Conservation (phyloP, 2,888 invertebrate genomes). For the Apoda limacodes region DNA sequence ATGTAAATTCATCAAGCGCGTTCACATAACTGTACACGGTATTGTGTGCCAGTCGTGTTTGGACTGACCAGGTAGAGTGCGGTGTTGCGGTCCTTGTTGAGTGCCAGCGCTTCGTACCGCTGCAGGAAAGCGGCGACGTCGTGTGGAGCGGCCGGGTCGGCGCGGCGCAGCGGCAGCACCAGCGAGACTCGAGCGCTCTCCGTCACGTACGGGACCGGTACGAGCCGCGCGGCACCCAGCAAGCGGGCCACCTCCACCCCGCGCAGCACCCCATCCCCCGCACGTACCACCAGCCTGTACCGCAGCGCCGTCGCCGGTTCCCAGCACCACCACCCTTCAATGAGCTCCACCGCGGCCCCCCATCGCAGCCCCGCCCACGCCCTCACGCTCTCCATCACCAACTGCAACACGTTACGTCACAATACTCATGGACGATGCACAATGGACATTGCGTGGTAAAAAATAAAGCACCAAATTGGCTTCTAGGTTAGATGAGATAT, state of each 20-base stretch:
- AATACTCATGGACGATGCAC: too few species aligned
- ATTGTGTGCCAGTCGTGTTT: too few species aligned
- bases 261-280: conserved; percentile 23
- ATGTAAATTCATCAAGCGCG: too few species aligned
- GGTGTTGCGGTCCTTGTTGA: conserved; percentile 83
- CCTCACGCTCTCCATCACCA: conserved; percentile 28
- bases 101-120: conserved; percentile 77
- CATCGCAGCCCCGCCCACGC: conserved; percentile 32
- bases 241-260: conserved; percentile 87
- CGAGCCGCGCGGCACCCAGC: conserved; percentile 87
- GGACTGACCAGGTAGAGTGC: conserved; percentile 75
- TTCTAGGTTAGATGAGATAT: background rate
- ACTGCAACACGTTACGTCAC: too few species aligned
- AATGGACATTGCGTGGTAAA: background rate
- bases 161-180: conserved; percentile 72
- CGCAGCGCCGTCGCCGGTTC: conserved; percentile 39
- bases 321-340: conserved; percentile 49
- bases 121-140: conserved; percentile 73
- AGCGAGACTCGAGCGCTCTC: conserved; percentile 88
- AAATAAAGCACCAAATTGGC: background rate
- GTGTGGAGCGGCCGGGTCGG: conserved; percentile 30
- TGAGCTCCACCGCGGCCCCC: conserved; percentile 22
- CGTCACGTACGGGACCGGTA: conserved; percentile 95
- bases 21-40: too few species aligned
- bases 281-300: conserved; percentile 30